Evolutionary conservation across 1,140 invertebrate genomes (phyloP).

Genomic region (Cydia fagiglandana): DNA sequence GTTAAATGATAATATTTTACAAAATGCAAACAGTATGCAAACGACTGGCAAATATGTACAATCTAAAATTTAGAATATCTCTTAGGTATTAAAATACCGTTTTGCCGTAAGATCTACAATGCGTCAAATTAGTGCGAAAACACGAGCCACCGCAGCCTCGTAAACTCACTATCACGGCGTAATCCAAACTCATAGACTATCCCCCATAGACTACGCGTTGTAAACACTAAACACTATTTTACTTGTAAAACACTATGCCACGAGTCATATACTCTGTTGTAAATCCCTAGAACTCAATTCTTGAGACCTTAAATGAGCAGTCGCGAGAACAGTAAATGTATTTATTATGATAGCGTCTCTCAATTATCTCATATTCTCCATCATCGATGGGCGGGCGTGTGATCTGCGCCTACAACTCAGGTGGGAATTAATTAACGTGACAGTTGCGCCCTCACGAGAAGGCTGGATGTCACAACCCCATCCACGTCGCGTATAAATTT

Average conservation of each 20-base stretch:
- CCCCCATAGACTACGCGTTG: background rate
- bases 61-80: background rate
- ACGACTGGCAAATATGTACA: background rate
- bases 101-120: conserved; percentile 20
- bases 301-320: too few species aligned
- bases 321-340: too few species aligned
- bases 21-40: too few species aligned
- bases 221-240: too few species aligned
- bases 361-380: background rate
- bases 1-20: too few species aligned
- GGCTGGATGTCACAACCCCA: conserved; percentile 27
- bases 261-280: too few species aligned
- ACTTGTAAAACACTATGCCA: too few species aligned
- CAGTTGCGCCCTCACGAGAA: conserved; percentile 15
- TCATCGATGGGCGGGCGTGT: background rate
- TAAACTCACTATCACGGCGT: conserved; percentile 3
- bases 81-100: background rate
- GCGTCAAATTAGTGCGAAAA: conserved; percentile 27
- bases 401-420: conserved; percentile 13
- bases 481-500: conserved; percentile 24
- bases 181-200: background rate
- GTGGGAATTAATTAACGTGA: conserved; percentile 31
- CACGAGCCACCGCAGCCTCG: conserved; percentile 7
- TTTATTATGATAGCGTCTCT: too few species aligned
- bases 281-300: too few species aligned